Base-by-base conservation (phyloP, 2,797 vertebrate genomes). In the Erethizon dorsatum region DNA sequence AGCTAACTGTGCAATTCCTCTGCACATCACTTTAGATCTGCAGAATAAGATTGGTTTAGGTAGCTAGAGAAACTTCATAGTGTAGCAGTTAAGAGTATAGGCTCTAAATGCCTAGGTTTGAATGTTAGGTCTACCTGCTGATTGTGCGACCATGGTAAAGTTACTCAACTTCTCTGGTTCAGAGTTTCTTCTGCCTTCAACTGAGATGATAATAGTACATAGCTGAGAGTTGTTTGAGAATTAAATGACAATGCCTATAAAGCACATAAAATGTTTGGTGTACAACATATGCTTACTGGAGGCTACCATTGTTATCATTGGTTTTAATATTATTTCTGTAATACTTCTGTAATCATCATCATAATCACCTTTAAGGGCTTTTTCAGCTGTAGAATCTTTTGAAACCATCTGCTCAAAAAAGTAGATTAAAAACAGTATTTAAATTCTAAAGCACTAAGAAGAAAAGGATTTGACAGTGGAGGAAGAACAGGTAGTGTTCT, bases 331-430 rank as follows among this genome's bases (percentile, higher is more conserved):
- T 79, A 22, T 56, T 71, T 92, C 37, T 71, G n/a, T 91, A 71
- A 52, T 45, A 37, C 37, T 89, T 50, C 31, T 15, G 3, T 47
- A 9, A 33, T 80, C 20, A 0, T 78, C 8, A 14, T 73, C 37
- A 20, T 11, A 33, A 26, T 84, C 9, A 1, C 78, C 78, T 75
- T 45, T 20, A 37, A 94, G n/a, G 33, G 2, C 6, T 57, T 37
- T 86, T 45, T 77, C 14, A 31, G 8, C 33, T 69, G 0, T 91
- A 82, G 88, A 93, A 50, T 63, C 45, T 54, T 86, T 86, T 91
- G 73, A 91, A 94, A 93, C 57, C 28, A 20, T 69, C 57, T 63
- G 78, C 79, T 93, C 57, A 50, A 45, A 80, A 80, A 77, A 59
- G 52, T 14, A 82, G 63, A 77, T 67, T 87, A 14, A 31, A 87